Conservation (phyloP, 2,797 vertebrate species). For the Anguilla marmorata region DNA sequence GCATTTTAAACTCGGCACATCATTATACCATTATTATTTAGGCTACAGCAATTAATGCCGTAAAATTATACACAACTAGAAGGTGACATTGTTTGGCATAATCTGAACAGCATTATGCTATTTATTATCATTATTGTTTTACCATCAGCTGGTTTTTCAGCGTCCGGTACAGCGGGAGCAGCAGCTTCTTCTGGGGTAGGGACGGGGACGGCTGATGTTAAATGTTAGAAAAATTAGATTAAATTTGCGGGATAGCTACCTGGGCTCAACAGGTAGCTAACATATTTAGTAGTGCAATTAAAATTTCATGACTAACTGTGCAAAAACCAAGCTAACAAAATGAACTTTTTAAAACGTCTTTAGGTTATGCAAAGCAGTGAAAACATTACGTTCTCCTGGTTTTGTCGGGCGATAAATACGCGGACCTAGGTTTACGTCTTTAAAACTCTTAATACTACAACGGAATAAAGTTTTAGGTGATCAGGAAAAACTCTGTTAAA, state of each 20-base stretch:
- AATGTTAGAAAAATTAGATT: constrained; percentile 17
- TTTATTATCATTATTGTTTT: background rate
- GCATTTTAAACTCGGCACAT: no score
- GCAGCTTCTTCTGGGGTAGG: constrained; percentile 3
- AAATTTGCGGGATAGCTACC: background rate
- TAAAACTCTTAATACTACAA: background rate
- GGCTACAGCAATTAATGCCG: no score
- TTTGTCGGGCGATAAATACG: background rate
- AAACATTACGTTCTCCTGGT: background rate
- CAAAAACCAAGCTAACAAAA: background rate
- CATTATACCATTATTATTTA: no score
- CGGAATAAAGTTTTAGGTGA: background rate
- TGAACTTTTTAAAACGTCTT: background rate
- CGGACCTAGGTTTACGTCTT: background rate
- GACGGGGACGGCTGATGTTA: constrained; percentile 23
- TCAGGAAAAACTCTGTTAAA: background rate
- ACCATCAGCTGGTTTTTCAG: constrained; percentile 22
- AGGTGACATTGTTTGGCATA: background rate
- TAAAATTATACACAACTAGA: background rate
- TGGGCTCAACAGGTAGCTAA: background rate
- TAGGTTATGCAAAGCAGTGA: background rate
- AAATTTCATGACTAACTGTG: background rate
- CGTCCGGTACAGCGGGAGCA: background rate
- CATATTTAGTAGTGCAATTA: background rate
- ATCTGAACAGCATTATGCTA: background rate